Conservation (phyloP, 2,113 vertebrate genomes). For the Delphinapterus leucas region DNA sequence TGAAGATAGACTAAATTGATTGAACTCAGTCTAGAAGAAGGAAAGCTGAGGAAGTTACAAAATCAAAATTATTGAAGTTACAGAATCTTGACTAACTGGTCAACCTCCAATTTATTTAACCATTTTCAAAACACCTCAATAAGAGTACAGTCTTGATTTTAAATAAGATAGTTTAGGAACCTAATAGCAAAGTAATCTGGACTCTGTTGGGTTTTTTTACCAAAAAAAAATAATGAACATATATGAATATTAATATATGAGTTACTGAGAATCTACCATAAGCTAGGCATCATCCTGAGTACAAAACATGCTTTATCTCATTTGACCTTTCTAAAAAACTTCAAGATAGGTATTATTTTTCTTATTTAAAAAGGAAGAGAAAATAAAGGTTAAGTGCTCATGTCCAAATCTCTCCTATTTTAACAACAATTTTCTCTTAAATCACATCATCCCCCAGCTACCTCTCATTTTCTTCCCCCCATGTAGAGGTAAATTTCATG, state of each 20-base stretch:
- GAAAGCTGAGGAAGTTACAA: slow-evolving; percentile 10
- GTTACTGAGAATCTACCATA: background rate
- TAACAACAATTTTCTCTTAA: background rate
- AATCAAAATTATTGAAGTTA: background rate
- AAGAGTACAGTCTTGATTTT: background rate
- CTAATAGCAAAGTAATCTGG: background rate
- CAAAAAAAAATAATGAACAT: background rate
- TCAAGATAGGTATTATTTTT: background rate
- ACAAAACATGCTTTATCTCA: background rate
- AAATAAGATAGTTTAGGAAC: background rate
- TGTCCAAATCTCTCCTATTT: background rate
- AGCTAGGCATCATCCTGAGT: background rate
- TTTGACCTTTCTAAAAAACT: background rate
- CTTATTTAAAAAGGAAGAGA: background rate
- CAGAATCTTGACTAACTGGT: background rate
- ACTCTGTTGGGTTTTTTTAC: background rate
- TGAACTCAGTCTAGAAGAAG: background rate
- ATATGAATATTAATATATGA: background rate
- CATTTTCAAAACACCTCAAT: background rate
- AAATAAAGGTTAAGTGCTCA: background rate
- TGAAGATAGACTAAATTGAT: background rate
- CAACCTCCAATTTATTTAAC: background rate
- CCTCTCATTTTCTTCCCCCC: background rate
- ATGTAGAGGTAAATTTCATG: background rate
- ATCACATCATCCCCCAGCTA: background rate